A percentile compares a stretch with the other conserved stretches of the same genome.
These are phyloP conservation scores for Scaptomyza reducta DNA, from an alignment of 2,888 invertebrate genomes.

Conservation along the genomic window DNA sequence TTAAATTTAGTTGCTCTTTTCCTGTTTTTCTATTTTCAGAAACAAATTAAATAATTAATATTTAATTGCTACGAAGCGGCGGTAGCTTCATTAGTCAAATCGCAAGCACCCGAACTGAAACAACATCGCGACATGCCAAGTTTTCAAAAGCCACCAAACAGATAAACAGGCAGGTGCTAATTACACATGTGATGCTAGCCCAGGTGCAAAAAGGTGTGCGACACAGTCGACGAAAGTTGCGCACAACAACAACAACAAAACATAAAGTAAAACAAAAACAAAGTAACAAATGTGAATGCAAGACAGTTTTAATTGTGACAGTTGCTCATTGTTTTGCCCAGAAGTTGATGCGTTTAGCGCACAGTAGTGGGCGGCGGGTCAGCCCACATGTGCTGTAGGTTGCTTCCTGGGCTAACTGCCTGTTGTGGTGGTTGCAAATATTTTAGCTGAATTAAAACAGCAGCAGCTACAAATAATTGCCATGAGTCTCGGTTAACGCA, in stretches of 20 bases:
- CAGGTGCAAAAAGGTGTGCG: constrained; percentile 46
- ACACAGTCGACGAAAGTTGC: constrained; percentile 51
- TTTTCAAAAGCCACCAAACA: constrained; percentile 35
- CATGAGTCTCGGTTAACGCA: constrained; percentile 52
- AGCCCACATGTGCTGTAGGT: constrained; percentile 29
- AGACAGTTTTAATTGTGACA: constrained; percentile 70
- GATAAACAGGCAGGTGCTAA: constrained; percentile 64
- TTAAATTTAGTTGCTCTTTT: neutral
- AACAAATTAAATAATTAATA: constrained; percentile 57
- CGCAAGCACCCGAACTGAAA: constrained; percentile 9
- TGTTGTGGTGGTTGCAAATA: constrained; percentile 54
- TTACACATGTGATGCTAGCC: constrained; percentile 58
- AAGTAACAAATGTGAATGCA: constrained; percentile 40
- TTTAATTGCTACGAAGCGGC: constrained; percentile 33
- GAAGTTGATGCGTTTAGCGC: constrained; percentile 54
- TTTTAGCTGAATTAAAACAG: constrained; percentile 63
- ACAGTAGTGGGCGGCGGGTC: constrained; percentile 33
- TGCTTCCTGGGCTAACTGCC: constrained; percentile 5
- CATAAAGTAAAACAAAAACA: constrained; percentile 4
- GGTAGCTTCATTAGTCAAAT: constrained; percentile 57
- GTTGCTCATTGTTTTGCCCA: constrained; percentile 45
- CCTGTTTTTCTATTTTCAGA: constrained; percentile 16
- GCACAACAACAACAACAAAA: constrained; percentile 9
- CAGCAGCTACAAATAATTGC: constrained; percentile 69
- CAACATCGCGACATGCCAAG: constrained; percentile 34